phyloP scores from a whole-genome alignment of 2,888 invertebrate species.

The Microdon myrmicae region DNA sequence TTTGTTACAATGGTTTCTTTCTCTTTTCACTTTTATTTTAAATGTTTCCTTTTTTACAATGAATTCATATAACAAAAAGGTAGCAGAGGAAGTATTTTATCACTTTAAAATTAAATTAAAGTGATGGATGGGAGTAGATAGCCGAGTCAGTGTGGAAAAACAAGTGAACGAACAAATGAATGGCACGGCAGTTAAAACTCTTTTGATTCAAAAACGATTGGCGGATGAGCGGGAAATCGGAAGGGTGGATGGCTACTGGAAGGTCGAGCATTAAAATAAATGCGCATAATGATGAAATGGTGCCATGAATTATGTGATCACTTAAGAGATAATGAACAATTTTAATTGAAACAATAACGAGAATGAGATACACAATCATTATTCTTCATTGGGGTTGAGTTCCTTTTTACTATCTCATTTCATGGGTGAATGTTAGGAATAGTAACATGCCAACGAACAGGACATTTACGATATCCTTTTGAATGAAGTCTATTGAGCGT shows the following conservation, averaged over 20 bases:
- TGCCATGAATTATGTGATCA: constrained; percentile 44
- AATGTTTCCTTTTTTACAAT: constrained; percentile 4
- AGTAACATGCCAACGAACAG: not conserved
- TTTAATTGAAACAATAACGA: constrained; percentile 48
- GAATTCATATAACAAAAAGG: constrained; percentile 38
- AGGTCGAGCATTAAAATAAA: constrained; percentile 12
- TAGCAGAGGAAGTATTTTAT: constrained; percentile 36
- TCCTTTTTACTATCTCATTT: constrained; percentile 25
- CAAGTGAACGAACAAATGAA: constrained; percentile 1
- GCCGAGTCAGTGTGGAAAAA: too few species aligned
- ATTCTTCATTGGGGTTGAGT: constrained; percentile 12
- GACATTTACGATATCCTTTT: constrained; percentile 1
- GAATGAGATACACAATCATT: constrained; percentile 33
- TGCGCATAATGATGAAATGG: constrained; percentile 32
- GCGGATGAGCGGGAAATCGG: too few species aligned
- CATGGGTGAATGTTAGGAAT: constrained; percentile 7
- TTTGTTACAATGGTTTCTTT: constrained; percentile 24
- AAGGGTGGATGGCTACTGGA: too few species aligned
- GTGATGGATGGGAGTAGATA: constrained; percentile 34
- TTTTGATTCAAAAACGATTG: too few species aligned
- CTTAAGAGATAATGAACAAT: constrained; percentile 44
- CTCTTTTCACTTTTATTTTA: not conserved
- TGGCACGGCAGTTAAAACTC: constrained; percentile 8
- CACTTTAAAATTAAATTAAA: constrained; percentile 48
- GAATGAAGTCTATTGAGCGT: not conserved